Evolutionary conservation across 2,888 invertebrate genomes (phyloP).

Genomic region (Stenodera caucasica): DNA sequence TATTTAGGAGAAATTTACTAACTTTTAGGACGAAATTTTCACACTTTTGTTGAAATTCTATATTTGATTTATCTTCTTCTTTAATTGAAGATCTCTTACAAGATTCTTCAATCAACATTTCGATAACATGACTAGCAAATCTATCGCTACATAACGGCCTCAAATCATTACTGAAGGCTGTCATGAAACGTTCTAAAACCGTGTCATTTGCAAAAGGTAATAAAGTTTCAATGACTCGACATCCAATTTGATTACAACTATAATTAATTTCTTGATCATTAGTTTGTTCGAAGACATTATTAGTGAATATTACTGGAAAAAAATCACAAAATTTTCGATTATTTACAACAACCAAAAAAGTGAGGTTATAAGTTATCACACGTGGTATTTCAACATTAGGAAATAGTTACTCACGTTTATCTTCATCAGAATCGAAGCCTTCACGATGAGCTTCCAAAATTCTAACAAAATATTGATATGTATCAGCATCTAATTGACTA

Average conservation of each 20-base stretch:
- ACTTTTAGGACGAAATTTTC: constrained; percentile 69
- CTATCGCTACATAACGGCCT: constrained; percentile 73
- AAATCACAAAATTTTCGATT: constrained; percentile 16
- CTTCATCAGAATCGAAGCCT: constrained; percentile 70
- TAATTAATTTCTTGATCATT: constrained; percentile 70
- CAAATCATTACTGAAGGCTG: constrained; percentile 66
- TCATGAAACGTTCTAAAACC: constrained; percentile 65
- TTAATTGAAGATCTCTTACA: constrained; percentile 58
- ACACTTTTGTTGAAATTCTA: constrained; percentile 57
- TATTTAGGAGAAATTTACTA: constrained; percentile 77
- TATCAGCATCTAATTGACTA: constrained; percentile 69
- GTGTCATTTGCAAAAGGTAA: constrained; percentile 68
- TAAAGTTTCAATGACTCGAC: constrained; percentile 74
- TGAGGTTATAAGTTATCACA: constrained; percentile 15
- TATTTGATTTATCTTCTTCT: constrained; percentile 18
- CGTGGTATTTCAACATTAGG: not conserved
- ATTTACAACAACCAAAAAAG: constrained; percentile 9
- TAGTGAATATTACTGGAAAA: constrained; percentile 66
- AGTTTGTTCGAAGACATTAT: constrained; percentile 76
- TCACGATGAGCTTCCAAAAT: constrained; percentile 72
- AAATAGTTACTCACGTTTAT: constrained; percentile 63
- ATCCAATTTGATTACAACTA: constrained; percentile 79
- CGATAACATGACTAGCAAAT: constrained; percentile 78
- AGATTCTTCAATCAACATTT: constrained; percentile 66
- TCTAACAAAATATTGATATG: constrained; percentile 76